Percentiles rank a stretch among this genome's conserved stretches.
phyloP scores from a whole-genome alignment of 1,140 invertebrate species.

The Propsilocerus akamusi region DNA sequence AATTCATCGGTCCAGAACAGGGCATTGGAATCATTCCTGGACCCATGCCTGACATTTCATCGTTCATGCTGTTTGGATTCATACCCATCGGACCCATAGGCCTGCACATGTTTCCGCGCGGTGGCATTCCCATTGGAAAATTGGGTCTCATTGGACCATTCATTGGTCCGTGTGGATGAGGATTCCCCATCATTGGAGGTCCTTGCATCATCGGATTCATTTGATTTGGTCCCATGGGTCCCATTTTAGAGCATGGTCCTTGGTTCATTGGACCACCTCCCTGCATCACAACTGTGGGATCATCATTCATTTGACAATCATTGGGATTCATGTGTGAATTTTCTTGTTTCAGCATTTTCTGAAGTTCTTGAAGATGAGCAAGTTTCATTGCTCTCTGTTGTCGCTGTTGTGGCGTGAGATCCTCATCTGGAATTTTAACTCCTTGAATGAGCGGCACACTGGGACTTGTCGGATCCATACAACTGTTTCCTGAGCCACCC shows the following conservation, averaged over 20 bases:
- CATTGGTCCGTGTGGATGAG: conserved; percentile 2
- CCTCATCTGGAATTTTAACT: conserved; percentile 88
- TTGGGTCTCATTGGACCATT: conserved; percentile 10
- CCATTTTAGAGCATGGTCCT: conserved; percentile 9
- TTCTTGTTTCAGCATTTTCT: conserved; percentile 78
- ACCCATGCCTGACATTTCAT: background rate
- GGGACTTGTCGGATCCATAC: conserved; percentile 26
- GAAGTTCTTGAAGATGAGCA: conserved; percentile 80
- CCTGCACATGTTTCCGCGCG: background rate
- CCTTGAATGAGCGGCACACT: conserved; percentile 43
- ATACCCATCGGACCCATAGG: background rate
- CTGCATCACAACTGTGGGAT: background rate
- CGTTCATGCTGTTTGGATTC: background rate
- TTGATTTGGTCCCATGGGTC: conserved; percentile 19
- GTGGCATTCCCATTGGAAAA: conserved; percentile 5
- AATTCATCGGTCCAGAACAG: conserved; percentile 1
- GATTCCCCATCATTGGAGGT: background rate
- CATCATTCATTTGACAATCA: background rate
- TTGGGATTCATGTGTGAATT: conserved; percentile 24
- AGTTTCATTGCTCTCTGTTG: conserved; percentile 84
- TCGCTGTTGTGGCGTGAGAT: conserved; percentile 87
- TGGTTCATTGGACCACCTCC: background rate
- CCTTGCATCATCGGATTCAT: background rate
- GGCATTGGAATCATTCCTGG: background rate
- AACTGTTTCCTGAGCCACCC: background rate